Conservation (phyloP, 1,140 invertebrate species). For the Bradynema listronoti region DNA sequence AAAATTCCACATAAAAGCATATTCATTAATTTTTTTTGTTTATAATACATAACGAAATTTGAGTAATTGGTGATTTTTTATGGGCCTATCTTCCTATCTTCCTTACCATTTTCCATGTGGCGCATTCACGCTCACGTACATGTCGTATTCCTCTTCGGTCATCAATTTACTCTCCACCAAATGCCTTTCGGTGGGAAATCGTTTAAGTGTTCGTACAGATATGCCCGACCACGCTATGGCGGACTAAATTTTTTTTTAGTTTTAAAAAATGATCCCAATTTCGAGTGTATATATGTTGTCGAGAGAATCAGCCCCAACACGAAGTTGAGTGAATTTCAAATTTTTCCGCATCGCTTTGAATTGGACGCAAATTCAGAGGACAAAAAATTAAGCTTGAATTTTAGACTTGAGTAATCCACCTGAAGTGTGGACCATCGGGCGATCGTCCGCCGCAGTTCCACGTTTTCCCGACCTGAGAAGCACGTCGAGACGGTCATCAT, state of each 20-base stretch:
- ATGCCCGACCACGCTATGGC: constrained; percentile 60
- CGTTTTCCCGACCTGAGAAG: constrained; percentile 45
- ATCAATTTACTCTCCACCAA: constrained; percentile 74
- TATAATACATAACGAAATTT: background rate
- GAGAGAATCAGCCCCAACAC: too few relatives aligned
- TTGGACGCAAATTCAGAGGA: too few relatives aligned
- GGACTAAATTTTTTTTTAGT: constrained; percentile 35
- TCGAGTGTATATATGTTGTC: too few relatives aligned
- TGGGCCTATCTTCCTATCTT: background rate
- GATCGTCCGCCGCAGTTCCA: constrained; percentile 47
- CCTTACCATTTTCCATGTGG: constrained; percentile 56
- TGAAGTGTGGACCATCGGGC: constrained; percentile 53
- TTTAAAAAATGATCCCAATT: too few relatives aligned
- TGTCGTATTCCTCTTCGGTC: constrained; percentile 61
- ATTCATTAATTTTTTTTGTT: background rate
- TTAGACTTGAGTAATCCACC: constrained; percentile 18
- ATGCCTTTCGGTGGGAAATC: constrained; percentile 81
- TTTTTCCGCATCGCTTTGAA: too few relatives aligned
- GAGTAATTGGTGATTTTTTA: background rate
- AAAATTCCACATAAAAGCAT: too few relatives aligned
- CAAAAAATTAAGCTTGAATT: constrained; percentile 14
- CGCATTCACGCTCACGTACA: constrained; percentile 51
- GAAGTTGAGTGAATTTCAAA: too few relatives aligned
- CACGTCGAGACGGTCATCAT: constrained; percentile 52
- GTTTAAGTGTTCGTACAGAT: constrained; percentile 76